Conservation (phyloP, 2,113 vertebrate genomes). For the Athene noctua region DNA sequence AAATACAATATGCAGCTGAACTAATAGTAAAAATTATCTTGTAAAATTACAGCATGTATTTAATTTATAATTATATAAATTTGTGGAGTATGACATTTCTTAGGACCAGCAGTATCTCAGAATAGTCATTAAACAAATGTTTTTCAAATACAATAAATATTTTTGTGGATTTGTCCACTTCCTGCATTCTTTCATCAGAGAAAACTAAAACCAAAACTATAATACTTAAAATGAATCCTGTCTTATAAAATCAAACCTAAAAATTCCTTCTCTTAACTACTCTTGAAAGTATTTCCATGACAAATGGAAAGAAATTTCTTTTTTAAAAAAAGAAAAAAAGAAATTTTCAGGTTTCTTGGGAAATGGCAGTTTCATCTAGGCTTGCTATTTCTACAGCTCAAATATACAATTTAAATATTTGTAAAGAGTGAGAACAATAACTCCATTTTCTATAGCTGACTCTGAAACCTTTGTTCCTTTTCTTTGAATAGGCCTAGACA, state of each 20-base stretch:
- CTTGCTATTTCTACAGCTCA: not conserved
- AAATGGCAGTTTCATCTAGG: not conserved
- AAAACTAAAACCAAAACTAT: not conserved
- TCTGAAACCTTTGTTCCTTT: constrained; percentile 19
- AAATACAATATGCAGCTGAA: not conserved
- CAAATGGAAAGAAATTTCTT: not conserved
- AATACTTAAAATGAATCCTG: not conserved
- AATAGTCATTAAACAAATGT: not conserved
- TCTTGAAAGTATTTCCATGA: not conserved
- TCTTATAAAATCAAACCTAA: not conserved
- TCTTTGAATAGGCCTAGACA: not conserved
- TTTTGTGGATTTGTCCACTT: not conserved
- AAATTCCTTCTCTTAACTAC: not conserved
- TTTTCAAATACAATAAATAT: not conserved
- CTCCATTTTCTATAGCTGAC: not conserved
- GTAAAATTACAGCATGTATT: not conserved
- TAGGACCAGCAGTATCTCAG: not conserved
- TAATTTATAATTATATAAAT: not conserved
- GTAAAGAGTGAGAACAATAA: constrained; percentile 19
- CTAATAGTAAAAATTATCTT: not conserved
- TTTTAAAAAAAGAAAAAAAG: not conserved
- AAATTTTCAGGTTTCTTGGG: not conserved
- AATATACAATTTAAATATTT: constrained; percentile 37
- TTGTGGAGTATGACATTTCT: not conserved
- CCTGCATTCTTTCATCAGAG: not conserved